These are phyloP conservation scores for Alfaro cultratus DNA, from an alignment of 2,797 vertebrate genomes.

Conservation along the genomic window DNA sequence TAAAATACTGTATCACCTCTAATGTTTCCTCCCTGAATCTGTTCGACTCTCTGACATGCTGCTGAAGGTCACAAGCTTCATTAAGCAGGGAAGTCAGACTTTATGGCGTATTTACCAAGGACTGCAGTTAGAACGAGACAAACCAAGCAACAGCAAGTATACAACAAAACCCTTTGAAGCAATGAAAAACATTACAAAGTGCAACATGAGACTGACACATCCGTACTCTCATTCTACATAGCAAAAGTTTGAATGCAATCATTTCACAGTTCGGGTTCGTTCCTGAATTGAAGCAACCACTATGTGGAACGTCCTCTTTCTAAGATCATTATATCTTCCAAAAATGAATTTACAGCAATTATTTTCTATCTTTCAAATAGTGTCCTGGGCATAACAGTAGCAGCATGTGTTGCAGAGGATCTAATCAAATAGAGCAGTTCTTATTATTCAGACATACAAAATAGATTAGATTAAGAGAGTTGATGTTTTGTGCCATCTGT, in stretches of 20 bases:
- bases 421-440: background rate
- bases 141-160: background rate
- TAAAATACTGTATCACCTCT: background rate
- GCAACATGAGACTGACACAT: background rate
- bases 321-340: background rate
- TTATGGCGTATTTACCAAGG: constrained; percentile 31
- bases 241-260: background rate
- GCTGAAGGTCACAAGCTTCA: constrained; percentile 31
- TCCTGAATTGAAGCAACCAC: background rate
- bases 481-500: background rate
- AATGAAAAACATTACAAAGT: background rate
- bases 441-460: background rate
- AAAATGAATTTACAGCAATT: background rate
- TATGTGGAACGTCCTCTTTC: background rate
- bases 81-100: constrained; percentile 33
- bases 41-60: background rate
- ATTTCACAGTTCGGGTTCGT: background rate
- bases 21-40: background rate
- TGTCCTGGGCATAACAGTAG: background rate
- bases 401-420: background rate
- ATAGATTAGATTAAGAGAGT: background rate
- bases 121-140: background rate
- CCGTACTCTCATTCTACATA: background rate
- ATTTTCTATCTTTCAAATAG: background rate
- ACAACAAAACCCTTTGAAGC: background rate